Evolutionary conservation across 2,113 vertebrate genomes (phyloP).

Genomic region (Pterophyllum scalare): DNA sequence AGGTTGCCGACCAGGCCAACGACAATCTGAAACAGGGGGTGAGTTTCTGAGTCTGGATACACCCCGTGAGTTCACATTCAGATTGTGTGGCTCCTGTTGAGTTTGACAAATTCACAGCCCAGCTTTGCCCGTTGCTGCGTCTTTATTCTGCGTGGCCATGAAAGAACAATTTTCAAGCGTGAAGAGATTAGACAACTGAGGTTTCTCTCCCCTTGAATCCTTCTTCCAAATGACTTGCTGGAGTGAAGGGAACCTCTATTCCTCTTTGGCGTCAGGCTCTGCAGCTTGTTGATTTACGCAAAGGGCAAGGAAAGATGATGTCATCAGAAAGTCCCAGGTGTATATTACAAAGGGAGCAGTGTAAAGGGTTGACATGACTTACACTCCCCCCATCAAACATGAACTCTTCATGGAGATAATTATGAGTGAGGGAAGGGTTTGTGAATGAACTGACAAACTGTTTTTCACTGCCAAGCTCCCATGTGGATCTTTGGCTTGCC

Average conservation of each 20-base stretch:
- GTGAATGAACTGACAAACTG: constrained; percentile 28
- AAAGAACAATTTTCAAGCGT: constrained; percentile 51
- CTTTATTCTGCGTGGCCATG: constrained; percentile 22
- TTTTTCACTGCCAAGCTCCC: constrained; percentile 32
- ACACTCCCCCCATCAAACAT: constrained; percentile 21
- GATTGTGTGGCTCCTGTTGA: constrained; percentile 10
- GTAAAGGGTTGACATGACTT: constrained; percentile 49
- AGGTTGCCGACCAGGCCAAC: constrained; percentile 90
- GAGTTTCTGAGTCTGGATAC: constrained; percentile 69
- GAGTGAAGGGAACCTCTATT: constrained; percentile 50
- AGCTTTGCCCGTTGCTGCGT: background rate
- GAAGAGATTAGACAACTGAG: constrained; percentile 43
- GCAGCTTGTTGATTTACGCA: constrained; percentile 48
- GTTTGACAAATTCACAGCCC: constrained; percentile 28
- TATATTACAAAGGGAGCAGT: constrained; percentile 75
- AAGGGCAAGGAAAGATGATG: constrained; percentile 54
- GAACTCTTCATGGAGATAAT: constrained; percentile 53
- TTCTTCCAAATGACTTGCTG: constrained; percentile 21
- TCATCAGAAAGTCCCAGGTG: constrained; percentile 77
- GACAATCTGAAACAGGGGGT: constrained; percentile 96
- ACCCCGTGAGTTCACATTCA: constrained; percentile 23
- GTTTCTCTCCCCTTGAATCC: constrained; percentile 26
- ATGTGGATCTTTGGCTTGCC: constrained; percentile 36
- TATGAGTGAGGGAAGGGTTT: background rate
- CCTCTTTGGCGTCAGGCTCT: constrained; percentile 28